Percentiles rank a stretch among this genome's conserved stretches.
These are phyloP conservation scores for Aphelenchoides fujianensis DNA, from an alignment of 1,140 invertebrate species.

Conservation along the genomic window DNA sequence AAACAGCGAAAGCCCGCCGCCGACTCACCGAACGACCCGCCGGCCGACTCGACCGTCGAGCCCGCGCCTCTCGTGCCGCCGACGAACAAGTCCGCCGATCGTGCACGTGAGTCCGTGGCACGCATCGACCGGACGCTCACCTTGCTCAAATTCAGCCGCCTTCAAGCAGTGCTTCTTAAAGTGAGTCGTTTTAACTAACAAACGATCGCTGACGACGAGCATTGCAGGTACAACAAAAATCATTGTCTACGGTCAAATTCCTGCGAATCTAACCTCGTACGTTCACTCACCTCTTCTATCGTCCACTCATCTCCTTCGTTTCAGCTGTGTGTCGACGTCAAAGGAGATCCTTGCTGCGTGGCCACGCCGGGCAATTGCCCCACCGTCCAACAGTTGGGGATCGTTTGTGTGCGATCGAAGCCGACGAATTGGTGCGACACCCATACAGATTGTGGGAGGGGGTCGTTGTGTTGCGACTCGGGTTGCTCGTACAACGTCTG, in stretches of 20 bases:
- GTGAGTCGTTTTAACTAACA: too few species aligned
- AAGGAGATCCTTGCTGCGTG: background rate
- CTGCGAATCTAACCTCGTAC: conserved; percentile 2
- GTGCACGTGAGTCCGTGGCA: background rate
- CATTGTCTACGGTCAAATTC: background rate
- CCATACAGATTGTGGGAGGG: background rate
- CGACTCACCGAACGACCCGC: background rate
- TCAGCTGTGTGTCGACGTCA: conserved; percentile 9
- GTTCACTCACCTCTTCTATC: background rate
- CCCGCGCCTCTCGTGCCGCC: background rate
- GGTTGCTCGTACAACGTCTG: background rate
- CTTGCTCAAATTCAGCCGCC: conserved; percentile 1
- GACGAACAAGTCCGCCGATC: background rate
- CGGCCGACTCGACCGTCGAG: background rate
- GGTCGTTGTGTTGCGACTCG: background rate
- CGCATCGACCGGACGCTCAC: background rate
- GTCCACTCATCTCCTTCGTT: background rate
- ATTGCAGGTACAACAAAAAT: background rate
- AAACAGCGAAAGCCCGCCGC: background rate
- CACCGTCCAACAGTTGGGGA: background rate
- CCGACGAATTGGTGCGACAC: conserved; percentile 8
- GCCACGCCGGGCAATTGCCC: background rate
- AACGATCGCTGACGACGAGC: too few species aligned
- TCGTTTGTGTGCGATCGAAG: background rate
- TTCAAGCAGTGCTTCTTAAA: conserved; percentile 12